These are phyloP conservation scores for Zaprionus obscuricornis DNA, from an alignment of 2,888 invertebrate species.

Conservation along the genomic window DNA sequence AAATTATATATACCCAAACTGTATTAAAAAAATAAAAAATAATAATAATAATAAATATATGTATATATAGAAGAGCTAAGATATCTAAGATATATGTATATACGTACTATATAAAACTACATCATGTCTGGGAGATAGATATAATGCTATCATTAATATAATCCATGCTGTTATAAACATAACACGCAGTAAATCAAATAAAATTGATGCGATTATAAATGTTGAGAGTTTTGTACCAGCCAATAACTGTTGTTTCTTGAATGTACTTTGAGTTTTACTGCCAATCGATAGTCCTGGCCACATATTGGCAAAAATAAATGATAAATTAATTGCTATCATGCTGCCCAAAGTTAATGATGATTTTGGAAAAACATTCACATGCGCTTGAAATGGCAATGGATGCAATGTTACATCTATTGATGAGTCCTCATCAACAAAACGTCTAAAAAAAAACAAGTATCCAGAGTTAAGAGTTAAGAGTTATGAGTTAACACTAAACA, in stretches of 20 bases:
- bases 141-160: conserved; percentile 16
- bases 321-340: conserved; percentile 46
- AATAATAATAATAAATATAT: neutral
- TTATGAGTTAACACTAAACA: too few relatives aligned
- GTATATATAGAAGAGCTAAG: neutral
- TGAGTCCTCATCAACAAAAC: conserved; percentile 42
- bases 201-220: conserved; percentile 11
- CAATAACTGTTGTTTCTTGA: conserved; percentile 54
- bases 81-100: neutral
- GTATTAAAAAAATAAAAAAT: neutral
- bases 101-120: conserved; percentile 23
- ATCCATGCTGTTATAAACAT: conserved; percentile 67
- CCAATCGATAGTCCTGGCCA: conserved; percentile 32
- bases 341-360: conserved; percentile 35
- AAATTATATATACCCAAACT: conserved; percentile 23
- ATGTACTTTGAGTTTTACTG: conserved; percentile 29
- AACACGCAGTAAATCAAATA: conserved; percentile 31
- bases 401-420: conserved; percentile 49
- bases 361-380: conserved; percentile 34
- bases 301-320: conserved; percentile 39
- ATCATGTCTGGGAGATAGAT: conserved; percentile 39
- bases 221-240: conserved; percentile 39
- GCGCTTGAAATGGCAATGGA: conserved; percentile 44
- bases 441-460: conserved; percentile 18
- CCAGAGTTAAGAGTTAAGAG: neutral